Conservation (phyloP, 1,140 invertebrate genomes). For the Drosophila mauritiana region DNA sequence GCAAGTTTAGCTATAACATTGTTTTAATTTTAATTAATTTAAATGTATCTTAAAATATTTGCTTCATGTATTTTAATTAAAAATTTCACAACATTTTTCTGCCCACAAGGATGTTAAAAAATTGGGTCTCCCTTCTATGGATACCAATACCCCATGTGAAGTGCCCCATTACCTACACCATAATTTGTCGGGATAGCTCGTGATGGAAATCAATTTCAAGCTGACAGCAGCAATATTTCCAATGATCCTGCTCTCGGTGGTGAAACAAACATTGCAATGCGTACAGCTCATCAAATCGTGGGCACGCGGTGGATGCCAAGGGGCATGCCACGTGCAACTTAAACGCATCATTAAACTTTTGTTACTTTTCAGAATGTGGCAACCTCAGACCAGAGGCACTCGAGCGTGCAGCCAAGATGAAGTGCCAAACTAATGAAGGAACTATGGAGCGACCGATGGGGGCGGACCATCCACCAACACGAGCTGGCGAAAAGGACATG, state of each 20-base stretch:
- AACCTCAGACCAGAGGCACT: slow-evolving; percentile 53
- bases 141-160: neutral
- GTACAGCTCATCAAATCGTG: slow-evolving; percentile 39
- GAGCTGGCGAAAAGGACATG: slow-evolving; percentile 17
- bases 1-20: neutral
- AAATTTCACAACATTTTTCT: too few relatives aligned
- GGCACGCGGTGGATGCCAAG: slow-evolving; percentile 20
- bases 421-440: slow-evolving; percentile 72
- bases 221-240: slow-evolving; percentile 24
- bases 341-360: slow-evolving; percentile 83
- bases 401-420: slow-evolving; percentile 57
- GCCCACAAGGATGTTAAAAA: neutral
- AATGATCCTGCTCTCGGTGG: neutral
- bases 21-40: too few relatives aligned
- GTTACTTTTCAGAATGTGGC: slow-evolving; percentile 63
- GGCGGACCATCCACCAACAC: slow-evolving; percentile 1
- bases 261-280: slow-evolving; percentile 36
- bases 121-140: neutral
- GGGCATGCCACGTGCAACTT: slow-evolving; percentile 59
- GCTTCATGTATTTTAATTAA: too few relatives aligned
- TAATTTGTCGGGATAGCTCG: slow-evolving; percentile 13
- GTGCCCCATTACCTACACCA: neutral
- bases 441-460: slow-evolving; percentile 10
- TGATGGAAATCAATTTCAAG: slow-evolving; percentile 23
- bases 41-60: too few relatives aligned